phyloP scores from a whole-genome alignment of 1,140 invertebrate genomes.

The Lasioglossum albipes region DNA sequence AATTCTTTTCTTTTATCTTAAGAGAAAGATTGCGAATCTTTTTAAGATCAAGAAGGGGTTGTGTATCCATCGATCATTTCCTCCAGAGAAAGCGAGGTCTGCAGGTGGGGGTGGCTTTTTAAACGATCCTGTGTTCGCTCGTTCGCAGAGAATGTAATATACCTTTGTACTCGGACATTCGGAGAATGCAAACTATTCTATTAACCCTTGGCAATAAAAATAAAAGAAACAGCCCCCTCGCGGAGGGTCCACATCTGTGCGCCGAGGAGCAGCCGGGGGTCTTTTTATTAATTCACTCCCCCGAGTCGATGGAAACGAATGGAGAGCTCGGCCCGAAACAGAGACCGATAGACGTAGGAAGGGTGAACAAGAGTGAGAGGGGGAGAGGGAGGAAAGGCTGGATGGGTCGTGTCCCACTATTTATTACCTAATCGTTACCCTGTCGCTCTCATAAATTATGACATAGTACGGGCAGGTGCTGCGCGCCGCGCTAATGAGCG shows the following conservation, averaged over 20 bases:
- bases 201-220: constrained; percentile 70
- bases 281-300: constrained; percentile 73
- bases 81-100: too few relatives aligned
- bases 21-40: too few relatives aligned
- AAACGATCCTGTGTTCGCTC: too few relatives aligned
- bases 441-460: constrained; percentile 58
- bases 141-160: constrained; percentile 52
- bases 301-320: constrained; percentile 51
- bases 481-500: constrained; percentile 1
- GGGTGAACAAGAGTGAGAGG: not conserved
- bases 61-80: too few relatives aligned
- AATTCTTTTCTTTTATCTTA: too few relatives aligned
- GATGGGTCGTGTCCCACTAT: constrained; percentile 54
- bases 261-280: constrained; percentile 66
- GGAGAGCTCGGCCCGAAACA: constrained; percentile 17
- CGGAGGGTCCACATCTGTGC: constrained; percentile 68
- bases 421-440: constrained; percentile 68
- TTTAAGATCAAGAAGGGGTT: too few relatives aligned
- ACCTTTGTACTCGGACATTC: constrained; percentile 54
- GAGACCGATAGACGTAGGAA: not conserved
- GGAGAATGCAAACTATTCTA: constrained; percentile 69
- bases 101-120: too few relatives aligned
- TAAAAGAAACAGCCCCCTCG: constrained; percentile 66
- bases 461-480: constrained; percentile 55
- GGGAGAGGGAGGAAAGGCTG: constrained; percentile 22